Percentiles rank a stretch among this genome's conserved stretches.
Evolutionary conservation across 2,797 vertebrate genomes (phyloP).

Genomic region (Semaprochilodus insignis): DNA sequence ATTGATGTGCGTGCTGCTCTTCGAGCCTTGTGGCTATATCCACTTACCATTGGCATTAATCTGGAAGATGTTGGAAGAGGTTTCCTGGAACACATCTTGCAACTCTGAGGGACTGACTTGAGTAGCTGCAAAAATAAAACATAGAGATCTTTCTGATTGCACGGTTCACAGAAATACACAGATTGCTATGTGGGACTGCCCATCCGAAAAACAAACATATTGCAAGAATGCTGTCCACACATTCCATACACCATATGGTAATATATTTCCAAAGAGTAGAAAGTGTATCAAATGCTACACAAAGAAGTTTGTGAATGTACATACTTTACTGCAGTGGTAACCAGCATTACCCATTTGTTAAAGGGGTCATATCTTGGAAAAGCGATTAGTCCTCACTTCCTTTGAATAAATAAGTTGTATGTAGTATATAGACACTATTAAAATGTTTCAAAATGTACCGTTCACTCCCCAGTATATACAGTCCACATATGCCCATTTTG

Average conservation of each 20-base stretch:
- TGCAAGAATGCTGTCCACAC: not conserved
- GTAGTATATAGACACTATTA: too few species aligned
- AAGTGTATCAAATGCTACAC: not conserved
- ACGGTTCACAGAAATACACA: not conserved
- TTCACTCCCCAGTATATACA: too few species aligned
- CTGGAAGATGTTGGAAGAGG: conserved; percentile 86
- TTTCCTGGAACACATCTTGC: conserved; percentile 90
- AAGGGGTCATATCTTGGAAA: too few species aligned
- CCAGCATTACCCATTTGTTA: not conserved
- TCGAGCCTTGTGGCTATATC: not conserved
- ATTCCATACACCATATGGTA: not conserved
- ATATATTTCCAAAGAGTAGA: not conserved
- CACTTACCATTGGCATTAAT: conserved; percentile 88
- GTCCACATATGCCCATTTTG: too few species aligned
- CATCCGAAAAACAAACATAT: not conserved
- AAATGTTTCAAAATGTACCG: too few species aligned
- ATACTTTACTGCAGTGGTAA: not conserved
- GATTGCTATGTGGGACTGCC: not conserved
- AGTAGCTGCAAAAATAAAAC: conserved; percentile 75
- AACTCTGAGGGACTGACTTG: conserved; percentile 86
- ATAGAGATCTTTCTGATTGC: not conserved
- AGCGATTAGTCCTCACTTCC: too few species aligned
- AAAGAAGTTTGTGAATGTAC: not conserved
- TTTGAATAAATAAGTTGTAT: too few species aligned
- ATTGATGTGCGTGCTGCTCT: not conserved